Base-by-base conservation (phyloP, 2,888 invertebrate species). In the Thymelicus acteon region DNA sequence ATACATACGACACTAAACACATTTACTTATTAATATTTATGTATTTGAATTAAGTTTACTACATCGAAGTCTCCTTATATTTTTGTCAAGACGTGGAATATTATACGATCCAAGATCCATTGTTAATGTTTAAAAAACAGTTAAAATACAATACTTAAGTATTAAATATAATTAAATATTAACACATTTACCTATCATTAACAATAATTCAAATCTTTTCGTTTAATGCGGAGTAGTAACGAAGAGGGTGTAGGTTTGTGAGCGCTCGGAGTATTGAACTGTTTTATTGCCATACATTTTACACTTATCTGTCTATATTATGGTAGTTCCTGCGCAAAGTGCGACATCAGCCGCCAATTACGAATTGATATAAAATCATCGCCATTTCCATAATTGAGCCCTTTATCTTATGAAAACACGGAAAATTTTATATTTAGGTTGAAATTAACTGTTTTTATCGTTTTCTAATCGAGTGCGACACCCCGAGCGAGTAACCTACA, bases 11-110 rank as follows among this genome's bases (percentile, higher is more conserved):
- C 79, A 78, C 79, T 81, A 79, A 84, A 91, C 90, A 90, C 80
- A 82, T 81, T 85, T 82, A 81, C 78, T 81, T 70, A 70, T 64
- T 61, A 68, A 57, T 66, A 63, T 82, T 84, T 73, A 75, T 70
- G 82, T 85, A 85, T 85, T 81, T 79, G 78, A 82, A 73, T 78
- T 78, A 80, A 79, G 80, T 83, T 79, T 79, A 80, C 87, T 89
- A 88, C 80, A 83, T 81, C 84, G 85, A 85, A 82, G 85, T 89
- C 86, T 88, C 89, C 84, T 86, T 83, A 87, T 84, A 89, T 79
- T 80, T 77, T 80, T 78, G 63, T 40, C 68, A 40, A 73, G 75
- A 66, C 61, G 67, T 72, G 69, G 71, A 72, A 71, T 70, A 66
- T 73, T 76, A 77, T 73, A 68, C 67, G 75, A 74, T 67, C 48